Evolutionary conservation across 2,797 vertebrate species (phyloP), one percentile per base, ranked within the genome.

Genomic region (Geotrypetes seraphini): DNA sequence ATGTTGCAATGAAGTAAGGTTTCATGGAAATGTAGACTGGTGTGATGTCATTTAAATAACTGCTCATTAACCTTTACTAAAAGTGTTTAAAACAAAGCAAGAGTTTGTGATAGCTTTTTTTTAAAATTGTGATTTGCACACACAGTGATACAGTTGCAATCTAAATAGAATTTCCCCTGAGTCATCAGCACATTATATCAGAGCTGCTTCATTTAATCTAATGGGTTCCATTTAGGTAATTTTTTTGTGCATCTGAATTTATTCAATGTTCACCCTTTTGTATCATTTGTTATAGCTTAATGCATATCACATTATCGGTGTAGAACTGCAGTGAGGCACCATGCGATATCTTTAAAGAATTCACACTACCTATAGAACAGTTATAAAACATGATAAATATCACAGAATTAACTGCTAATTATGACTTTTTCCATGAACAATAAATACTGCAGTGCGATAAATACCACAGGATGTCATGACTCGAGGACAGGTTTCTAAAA

Each of bases 1-100:
- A 79, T 83, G 73, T 66, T 75, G 63, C 45, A 22, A 47, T 36
- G 60, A 68, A 85, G 85, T 82, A 84, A 83, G 72, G 61, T 51
- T 76, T 65, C 54, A 33, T 57, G 60, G 49, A 51, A 74, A 75
- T 66, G 63, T 47, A 75, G 68, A 71, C 57, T 61, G 66, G 46
- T 46, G 40, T 63, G 54, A 50, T 48, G 48, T 47, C 43, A 19
- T 70, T 66, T 58, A 75, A 61, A 60, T 59, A 78, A 57, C 71
- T 65, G 39, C 76, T 76, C 75, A 73, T 73, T 78, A 72, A 74
- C 45, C 50, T 6, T 4, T 15, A 35, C 49, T 63, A 50, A 42
- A 63, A 50, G 42, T 70, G 73, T 45, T 64, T 70, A 69, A 69
- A n/a, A 53, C 58, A 53, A 56, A 50, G 40, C 25, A 17, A 43